Conservation (phyloP, 2,113 vertebrate species). For the Nothocercus nigrocapillus region DNA sequence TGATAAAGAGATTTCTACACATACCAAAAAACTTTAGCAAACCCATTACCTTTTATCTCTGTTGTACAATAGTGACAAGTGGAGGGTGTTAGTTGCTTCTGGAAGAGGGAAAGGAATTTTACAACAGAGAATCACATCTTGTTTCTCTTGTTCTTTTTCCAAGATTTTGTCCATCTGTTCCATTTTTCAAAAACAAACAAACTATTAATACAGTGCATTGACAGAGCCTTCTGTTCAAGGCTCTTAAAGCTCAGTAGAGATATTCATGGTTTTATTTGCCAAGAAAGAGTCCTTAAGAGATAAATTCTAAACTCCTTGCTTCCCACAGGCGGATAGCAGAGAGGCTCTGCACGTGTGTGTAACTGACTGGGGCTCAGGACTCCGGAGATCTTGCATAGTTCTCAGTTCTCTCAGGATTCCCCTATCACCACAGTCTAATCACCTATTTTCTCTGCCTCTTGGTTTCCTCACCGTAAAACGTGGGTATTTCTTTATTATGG, state of each 20-base stretch:
- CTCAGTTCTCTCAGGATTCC: not conserved
- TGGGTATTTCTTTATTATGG: not conserved
- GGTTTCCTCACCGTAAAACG: conserved; percentile 1
- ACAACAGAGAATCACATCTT: conserved; percentile 16
- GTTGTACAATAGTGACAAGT: conserved; percentile 39
- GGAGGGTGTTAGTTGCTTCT: conserved; percentile 60
- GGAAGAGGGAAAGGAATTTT: conserved; percentile 51
- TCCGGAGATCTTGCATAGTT: not conserved
- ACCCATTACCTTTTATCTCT: conserved; percentile 71
- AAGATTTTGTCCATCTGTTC: conserved; percentile 55
- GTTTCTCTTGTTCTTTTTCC: conserved; percentile 57
- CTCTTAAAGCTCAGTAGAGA: conserved; percentile 27
- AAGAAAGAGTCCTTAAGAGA: conserved; percentile 27
- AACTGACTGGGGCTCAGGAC: not conserved
- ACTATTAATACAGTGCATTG: conserved; percentile 57
- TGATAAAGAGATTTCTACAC: conserved; percentile 68
- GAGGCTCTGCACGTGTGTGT: not conserved
- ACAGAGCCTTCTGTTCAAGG: conserved; percentile 54
- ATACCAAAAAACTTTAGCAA: not conserved
- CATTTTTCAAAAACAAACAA: conserved; percentile 68
- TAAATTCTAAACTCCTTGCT: conserved; percentile 43
- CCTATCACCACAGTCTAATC: not conserved
- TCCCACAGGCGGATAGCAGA: not conserved
- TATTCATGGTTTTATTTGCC: conserved; percentile 26
- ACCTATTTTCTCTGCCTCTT: not conserved